Evolutionary conservation across 2,113 vertebrate species (phyloP).

Genomic region (Microcebus jonahi): DNA sequence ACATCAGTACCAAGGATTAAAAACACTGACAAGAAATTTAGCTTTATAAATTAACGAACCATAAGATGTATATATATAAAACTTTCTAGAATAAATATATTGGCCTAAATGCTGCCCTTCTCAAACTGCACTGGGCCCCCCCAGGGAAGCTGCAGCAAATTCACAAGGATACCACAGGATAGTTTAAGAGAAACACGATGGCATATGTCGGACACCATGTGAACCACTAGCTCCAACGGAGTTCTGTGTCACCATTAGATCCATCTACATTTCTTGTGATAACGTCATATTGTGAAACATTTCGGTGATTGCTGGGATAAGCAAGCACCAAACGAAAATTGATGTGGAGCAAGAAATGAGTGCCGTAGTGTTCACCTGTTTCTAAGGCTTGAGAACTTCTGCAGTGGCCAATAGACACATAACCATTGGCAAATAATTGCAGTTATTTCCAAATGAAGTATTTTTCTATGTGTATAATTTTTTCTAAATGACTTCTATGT

Average conservation of each 20-base stretch:
- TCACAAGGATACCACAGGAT: not conserved
- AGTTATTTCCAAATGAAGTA: not conserved
- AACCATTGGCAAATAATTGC: not conserved
- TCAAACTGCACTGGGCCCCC: not conserved
- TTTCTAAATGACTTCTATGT: not conserved
- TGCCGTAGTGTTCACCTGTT: not conserved
- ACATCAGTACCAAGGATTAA: not conserved
- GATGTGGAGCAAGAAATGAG: not conserved
- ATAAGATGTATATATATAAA: not conserved
- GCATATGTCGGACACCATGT: not conserved
- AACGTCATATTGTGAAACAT: not conserved
- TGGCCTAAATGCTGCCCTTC: not conserved
- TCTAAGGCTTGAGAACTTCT: not conserved
- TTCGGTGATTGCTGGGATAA: not conserved
- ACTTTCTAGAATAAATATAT: not conserved
- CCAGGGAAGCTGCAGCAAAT: not conserved
- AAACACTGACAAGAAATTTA: conserved; percentile 4
- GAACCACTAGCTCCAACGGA: not conserved
- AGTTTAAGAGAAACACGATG: not conserved
- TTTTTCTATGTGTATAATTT: not conserved
- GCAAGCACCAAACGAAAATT: not conserved
- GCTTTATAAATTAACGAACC: not conserved
- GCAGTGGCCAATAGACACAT: not conserved
- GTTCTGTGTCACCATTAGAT: not conserved
- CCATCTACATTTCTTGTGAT: not conserved